Evolutionary conservation across 2,797 vertebrate genomes (phyloP).

Genomic region (Girardinus metallicus): DNA sequence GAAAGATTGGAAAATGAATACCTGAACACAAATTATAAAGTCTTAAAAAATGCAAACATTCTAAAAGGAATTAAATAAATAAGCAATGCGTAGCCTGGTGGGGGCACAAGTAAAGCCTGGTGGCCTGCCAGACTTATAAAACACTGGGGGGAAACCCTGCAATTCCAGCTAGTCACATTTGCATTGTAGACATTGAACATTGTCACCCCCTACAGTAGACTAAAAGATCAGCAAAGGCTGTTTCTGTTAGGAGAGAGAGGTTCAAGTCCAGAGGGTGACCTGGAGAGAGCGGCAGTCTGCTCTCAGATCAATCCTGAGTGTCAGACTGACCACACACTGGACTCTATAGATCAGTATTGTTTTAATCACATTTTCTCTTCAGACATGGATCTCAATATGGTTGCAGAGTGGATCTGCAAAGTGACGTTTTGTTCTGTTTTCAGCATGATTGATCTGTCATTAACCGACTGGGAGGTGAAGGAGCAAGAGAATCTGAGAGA

Average conservation of each 20-base stretch:
- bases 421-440: too few relatives aligned
- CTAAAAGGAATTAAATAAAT: too few relatives aligned
- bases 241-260: background rate
- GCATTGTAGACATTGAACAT: background rate
- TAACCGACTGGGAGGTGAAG: conserved; percentile 74
- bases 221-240: background rate
- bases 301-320: too few relatives aligned
- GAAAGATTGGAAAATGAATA: too few relatives aligned
- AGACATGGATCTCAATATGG: background rate
- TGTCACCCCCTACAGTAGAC: background rate
- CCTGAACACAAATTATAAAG: too few relatives aligned
- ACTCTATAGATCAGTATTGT: background rate
- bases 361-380: background rate
- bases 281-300: background rate
- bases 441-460: conserved; percentile 42
- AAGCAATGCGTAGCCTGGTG: too few relatives aligned
- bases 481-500: conserved; percentile 73
- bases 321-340: background rate
- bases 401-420: background rate
- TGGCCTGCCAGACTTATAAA: too few relatives aligned
- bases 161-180: background rate
- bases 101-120: too few relatives aligned
- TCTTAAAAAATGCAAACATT: too few relatives aligned
- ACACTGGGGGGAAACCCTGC: too few relatives aligned
- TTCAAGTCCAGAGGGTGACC: background rate